Base-by-base conservation (phyloP, 2,888 invertebrate genomes). In the Drosophila antonietae region DNA sequence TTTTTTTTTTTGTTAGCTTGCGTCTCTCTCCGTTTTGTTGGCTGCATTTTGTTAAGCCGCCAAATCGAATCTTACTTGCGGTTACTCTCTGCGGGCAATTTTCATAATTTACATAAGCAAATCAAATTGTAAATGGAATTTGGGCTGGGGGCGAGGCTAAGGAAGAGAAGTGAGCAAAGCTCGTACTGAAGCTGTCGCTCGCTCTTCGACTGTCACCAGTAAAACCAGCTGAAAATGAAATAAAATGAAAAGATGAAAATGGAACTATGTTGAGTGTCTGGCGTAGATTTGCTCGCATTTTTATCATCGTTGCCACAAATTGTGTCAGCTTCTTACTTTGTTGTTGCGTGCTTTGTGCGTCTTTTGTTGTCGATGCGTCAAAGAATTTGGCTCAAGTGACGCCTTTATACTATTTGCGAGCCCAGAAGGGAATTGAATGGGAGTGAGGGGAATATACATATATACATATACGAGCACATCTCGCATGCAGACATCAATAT, bases 31-130 rank as follows among this genome's bases (percentile, higher is more conserved):
- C 23, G 35, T 53, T 56, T 49, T 75, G 59, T 72, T 46, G 59
- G 85, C 64, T 81, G 82, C 86, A 77, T 85, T 83, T 79, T 73
- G 73, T 80, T 88, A 88, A 84, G 86, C 84, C 84, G 70, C 76
- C 76, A 89, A 87, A 90, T 89, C 86, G 90, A 87, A 87, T 87
- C 75, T 82, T 73, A 78, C 73, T 84, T 85, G 85, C 74, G 89
- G 85, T 85, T 90, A 81, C 89, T 90, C 80, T 83, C 75, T 89
- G 90, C 81, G 84, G 88, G 84, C 79, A 85, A 85, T 85, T 90
- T 90, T 87, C 76, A 90, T 85, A 85, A 85, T 90, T 86, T 86
- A 90, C 89, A 89, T 89, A 84, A 84, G 90, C 84, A 85, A 85
- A 85, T 85, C 84, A 90, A 85, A 85, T 85, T 84, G 89, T 77